A percentile compares a stretch with the other conserved stretches of the same genome.
These are phyloP conservation scores for Lasioglossum calceatum DNA, from an alignment of 2,888 invertebrate species.

Conservation along the genomic window DNA sequence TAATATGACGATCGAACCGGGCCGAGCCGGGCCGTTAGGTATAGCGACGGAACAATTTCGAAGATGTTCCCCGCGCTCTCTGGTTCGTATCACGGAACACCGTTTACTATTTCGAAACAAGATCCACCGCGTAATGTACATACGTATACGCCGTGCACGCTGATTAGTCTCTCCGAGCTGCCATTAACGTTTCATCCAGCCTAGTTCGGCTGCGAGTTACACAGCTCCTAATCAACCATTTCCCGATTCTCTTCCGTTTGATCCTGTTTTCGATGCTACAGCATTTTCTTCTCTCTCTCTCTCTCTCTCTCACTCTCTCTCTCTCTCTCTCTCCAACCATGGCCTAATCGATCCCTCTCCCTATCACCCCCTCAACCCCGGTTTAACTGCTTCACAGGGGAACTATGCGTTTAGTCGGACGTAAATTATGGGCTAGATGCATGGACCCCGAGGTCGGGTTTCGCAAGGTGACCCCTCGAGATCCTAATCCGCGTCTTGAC, in stretches of 20 bases:
- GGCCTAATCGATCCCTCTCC: constrained; percentile 3
- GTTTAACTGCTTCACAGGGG: constrained; percentile 28
- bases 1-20: not conserved
- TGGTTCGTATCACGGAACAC: not conserved
- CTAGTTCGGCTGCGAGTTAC: not conserved
- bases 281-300: not conserved
- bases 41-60: not conserved
- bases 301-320: not conserved
- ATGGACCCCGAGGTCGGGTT: constrained; percentile 36
- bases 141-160: not conserved
- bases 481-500: constrained; percentile 63
- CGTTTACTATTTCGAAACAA: constrained; percentile 9
- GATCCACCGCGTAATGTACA: constrained; percentile 7
- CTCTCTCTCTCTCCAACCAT: not conserved
- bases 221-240: constrained; percentile 3
- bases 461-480: constrained; percentile 56
- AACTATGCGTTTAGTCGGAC: constrained; percentile 41
- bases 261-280: not conserved
- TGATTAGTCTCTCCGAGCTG: constrained; percentile 3
- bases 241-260: not conserved
- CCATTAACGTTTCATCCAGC: constrained; percentile 13
- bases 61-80: not conserved
- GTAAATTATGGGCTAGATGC: constrained; percentile 53
- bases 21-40: not conserved
- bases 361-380: not conserved